Conservation (phyloP, 2,113 vertebrate genomes). For the Telmatochromis sp. region DNA sequence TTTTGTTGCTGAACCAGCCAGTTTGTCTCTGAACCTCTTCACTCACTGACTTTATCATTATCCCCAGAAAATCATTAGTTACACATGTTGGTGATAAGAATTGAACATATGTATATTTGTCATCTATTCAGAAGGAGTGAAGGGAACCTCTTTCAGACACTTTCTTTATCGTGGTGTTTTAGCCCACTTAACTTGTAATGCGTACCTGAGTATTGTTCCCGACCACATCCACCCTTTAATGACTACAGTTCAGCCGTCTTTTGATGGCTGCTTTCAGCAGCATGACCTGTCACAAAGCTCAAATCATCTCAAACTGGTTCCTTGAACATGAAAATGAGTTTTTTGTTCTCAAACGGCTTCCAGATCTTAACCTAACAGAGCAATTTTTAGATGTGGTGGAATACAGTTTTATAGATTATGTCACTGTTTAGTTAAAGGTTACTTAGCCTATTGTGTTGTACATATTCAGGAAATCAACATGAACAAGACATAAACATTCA, state of each 20-base stretch:
- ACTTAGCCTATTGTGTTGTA: background rate
- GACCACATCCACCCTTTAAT: background rate
- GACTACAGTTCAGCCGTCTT: background rate
- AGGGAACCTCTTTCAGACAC: background rate
- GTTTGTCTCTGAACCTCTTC: background rate
- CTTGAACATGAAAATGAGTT: background rate
- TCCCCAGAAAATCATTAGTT: background rate
- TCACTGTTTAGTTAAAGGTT: background rate
- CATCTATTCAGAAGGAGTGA: background rate
- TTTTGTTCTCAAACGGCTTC: background rate
- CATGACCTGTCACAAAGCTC: background rate
- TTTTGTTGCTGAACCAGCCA: background rate
- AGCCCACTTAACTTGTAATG: background rate
- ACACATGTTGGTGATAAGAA: background rate
- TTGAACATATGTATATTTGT: background rate
- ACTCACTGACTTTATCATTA: background rate
- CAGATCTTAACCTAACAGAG: background rate
- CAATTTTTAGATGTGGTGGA: background rate
- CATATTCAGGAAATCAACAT: background rate
- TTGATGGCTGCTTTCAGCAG: background rate
- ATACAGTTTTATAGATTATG: background rate
- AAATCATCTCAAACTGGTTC: background rate
- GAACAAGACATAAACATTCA: background rate
- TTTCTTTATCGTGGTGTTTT: background rate
- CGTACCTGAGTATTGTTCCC: fast-evolving